These are phyloP conservation scores for Hipposideros armiger DNA, from an alignment of 2,113 vertebrate genomes.

Conservation along the genomic window DNA sequence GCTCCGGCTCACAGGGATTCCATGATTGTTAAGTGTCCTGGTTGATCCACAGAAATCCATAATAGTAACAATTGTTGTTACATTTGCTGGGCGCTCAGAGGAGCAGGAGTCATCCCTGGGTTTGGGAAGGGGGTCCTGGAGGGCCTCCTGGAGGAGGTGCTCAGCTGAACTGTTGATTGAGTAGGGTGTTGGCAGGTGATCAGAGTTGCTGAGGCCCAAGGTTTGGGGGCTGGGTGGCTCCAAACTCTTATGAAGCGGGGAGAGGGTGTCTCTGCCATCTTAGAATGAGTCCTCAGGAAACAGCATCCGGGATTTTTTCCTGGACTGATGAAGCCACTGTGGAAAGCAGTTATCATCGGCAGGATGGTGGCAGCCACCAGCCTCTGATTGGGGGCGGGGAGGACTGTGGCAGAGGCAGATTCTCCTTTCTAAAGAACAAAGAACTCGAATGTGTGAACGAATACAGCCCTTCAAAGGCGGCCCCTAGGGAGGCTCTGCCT, in stretches of 20 bases:
- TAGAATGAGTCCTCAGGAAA: neutral
- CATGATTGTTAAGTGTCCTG: accelerated
- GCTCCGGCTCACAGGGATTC: neutral
- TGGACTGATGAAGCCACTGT: neutral
- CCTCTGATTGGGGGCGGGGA: neutral
- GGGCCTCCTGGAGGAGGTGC: neutral
- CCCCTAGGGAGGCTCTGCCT: neutral
- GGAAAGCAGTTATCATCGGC: neutral
- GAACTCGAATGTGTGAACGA: neutral
- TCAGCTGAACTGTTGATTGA: neutral
- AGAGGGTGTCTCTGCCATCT: no score
- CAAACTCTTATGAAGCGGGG: neutral
- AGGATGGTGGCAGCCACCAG: neutral
- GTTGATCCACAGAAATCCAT: accelerated
- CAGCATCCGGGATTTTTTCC: neutral
- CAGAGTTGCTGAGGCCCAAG: neutral
- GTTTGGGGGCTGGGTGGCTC: neutral
- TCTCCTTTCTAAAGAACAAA: constrained; percentile 3
- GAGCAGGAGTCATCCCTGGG: neutral
- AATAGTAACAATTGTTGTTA: accelerated
- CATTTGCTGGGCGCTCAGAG: neutral
- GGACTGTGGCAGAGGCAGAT: neutral
- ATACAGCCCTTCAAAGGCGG: neutral
- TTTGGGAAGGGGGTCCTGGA: neutral
- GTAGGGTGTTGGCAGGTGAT: neutral